phyloP scores from a whole-genome alignment of 2,797 vertebrate genomes.

The Leucoraja ocellata region DNA sequence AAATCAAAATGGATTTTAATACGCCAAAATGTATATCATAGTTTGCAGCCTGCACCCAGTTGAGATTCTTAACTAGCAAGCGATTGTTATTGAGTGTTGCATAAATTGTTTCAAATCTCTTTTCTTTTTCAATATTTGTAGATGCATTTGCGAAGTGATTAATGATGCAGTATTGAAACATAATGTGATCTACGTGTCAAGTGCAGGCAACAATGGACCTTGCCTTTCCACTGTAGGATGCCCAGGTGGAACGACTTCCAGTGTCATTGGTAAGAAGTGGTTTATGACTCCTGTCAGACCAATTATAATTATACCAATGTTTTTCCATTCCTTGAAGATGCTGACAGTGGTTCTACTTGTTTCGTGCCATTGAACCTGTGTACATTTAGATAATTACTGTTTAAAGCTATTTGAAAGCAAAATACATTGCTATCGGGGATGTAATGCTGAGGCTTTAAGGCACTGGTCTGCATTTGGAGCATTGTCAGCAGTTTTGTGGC shows the following conservation, averaged over 20 bases:
- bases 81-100: neutral
- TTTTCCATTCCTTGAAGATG: neutral
- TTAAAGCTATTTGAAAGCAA: neutral
- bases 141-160: slow-evolving; percentile 96
- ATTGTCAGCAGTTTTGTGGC: no score
- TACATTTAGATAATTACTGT: neutral
- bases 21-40: neutral
- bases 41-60: neutral
- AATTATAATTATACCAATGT: neutral
- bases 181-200: slow-evolving; percentile 92
- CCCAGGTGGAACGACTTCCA: slow-evolving; percentile 89
- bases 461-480: no score
- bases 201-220: slow-evolving; percentile 94
- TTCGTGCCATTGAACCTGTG: neutral
- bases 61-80: neutral
- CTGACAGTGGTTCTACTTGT: neutral
- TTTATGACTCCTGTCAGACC: neutral
- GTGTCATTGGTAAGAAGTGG: slow-evolving; percentile 76
- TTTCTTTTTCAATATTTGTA: slow-evolving; percentile 46
- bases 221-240: slow-evolving; percentile 96
- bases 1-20: neutral
- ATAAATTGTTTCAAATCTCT: no score
- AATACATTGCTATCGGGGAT: neutral
- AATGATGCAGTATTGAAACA: slow-evolving; percentile 95
- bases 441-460: no score